Percentiles rank a stretch among this genome's conserved stretches.
Conservation (phyloP, 2,797 vertebrate species). For the Chaetodon trifasciatus region DNA sequence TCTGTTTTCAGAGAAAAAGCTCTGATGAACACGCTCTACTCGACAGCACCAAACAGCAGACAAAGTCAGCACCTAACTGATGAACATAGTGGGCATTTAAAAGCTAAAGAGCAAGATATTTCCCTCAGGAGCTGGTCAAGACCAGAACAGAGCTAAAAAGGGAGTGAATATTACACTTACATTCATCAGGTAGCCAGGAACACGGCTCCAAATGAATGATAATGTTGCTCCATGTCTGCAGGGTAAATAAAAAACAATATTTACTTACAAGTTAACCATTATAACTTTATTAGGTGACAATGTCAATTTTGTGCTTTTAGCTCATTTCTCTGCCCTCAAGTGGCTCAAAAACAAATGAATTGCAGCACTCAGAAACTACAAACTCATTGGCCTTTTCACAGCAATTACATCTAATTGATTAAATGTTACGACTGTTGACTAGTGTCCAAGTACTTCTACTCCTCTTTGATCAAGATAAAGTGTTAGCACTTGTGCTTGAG, state of each 20-base stretch:
- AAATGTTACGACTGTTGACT: not conserved
- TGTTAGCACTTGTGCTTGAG: not conserved
- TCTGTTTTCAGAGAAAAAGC: not conserved
- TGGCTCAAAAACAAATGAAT: not conserved
- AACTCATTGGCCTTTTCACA: too few species aligned
- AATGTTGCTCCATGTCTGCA: not conserved
- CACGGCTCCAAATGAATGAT: not conserved
- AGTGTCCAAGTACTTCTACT: not conserved
- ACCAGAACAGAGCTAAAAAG: not conserved
- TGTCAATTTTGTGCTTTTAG: not conserved
- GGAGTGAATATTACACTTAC: not conserved
- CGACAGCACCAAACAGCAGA: not conserved
- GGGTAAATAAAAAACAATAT: not conserved
- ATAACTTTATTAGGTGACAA: not conserved
- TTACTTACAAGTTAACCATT: not conserved
- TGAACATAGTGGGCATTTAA: not conserved
- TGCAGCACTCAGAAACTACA: not conserved
- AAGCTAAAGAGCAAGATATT: not conserved
- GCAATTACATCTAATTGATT: not conserved
- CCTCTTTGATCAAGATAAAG: not conserved
- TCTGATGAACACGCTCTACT: not conserved
- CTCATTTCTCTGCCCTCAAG: not conserved
- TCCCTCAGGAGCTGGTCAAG: not conserved
- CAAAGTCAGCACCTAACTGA: not conserved
- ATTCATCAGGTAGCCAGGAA: not conserved